Conservation (phyloP, 2,888 invertebrate species). For the Heliconius aoede region DNA sequence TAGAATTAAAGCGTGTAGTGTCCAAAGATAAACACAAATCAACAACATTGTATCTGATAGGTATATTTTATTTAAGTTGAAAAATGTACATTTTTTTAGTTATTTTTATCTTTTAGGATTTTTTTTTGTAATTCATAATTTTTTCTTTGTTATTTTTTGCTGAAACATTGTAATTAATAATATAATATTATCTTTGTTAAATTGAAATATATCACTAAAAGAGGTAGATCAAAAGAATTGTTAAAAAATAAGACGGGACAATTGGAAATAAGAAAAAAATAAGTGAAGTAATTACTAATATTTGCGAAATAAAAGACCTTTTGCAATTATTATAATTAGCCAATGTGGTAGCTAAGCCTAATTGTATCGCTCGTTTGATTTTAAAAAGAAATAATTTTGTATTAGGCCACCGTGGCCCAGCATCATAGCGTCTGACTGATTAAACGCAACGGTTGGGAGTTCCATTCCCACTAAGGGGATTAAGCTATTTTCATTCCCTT, state of each 20-base stretch:
- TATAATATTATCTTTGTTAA: background rate
- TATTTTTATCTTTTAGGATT: background rate
- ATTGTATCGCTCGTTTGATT: background rate
- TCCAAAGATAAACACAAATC: slow-evolving; percentile 41
- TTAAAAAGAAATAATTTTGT: background rate
- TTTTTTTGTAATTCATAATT: background rate
- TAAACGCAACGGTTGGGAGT: background rate
- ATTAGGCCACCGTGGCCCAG: background rate
- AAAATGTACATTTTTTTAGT: slow-evolving; percentile 17
- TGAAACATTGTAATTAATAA: background rate
- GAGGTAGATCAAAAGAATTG: background rate
- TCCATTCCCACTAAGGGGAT: background rate
- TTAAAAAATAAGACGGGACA: background rate
- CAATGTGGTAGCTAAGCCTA: background rate
- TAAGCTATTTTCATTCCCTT: background rate
- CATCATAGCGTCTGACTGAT: background rate
- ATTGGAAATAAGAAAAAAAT: background rate
- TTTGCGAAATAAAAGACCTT: slow-evolving; percentile 5
- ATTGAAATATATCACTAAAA: background rate
- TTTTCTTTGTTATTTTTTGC: background rate
- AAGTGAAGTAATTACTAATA: background rate
- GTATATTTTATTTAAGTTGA: slow-evolving; percentile 7
- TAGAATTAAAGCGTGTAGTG: slow-evolving; percentile 46
- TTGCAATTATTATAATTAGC: background rate
- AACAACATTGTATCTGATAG: slow-evolving; percentile 20